A percentile compares a stretch with the other conserved stretches of the same genome.
phyloP scores from a whole-genome alignment of 2,113 vertebrate genomes.

The Ivindomyrus marchei region DNA sequence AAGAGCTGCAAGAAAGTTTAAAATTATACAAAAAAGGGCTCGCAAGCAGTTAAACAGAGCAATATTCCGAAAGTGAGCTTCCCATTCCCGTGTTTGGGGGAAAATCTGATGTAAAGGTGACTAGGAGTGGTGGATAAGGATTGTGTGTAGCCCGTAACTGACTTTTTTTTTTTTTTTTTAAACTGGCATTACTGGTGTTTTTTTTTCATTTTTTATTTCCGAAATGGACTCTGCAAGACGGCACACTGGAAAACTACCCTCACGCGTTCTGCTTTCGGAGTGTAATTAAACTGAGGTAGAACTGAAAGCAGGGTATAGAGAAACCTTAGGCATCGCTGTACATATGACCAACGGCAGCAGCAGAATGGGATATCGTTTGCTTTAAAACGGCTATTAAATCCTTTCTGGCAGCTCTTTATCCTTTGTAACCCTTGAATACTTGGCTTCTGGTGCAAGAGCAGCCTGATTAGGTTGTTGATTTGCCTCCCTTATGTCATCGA shows the following conservation, averaged over 20 bases:
- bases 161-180: constrained; percentile 33
- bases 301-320: constrained; percentile 58
- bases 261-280: constrained; percentile 54
- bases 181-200: no score
- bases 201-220: not conserved
- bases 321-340: constrained; percentile 20
- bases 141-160: constrained; percentile 31
- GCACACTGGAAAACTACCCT: constrained; percentile 38
- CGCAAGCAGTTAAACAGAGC: constrained; percentile 44
- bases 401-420: constrained; percentile 27
- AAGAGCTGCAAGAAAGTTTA: not conserved
- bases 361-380: not conserved
- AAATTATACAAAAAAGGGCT: constrained; percentile 44
- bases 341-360: constrained; percentile 16
- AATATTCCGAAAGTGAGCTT: constrained; percentile 43
- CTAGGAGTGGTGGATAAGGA: not conserved
- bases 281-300: constrained; percentile 74
- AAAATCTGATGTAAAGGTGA: not conserved
- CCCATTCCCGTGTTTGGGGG: constrained; percentile 10
- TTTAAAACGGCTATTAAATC: constrained; percentile 1
- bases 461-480: not conserved
- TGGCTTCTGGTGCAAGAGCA: not conserved
- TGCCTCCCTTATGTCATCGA: not conserved
- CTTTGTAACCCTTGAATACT: constrained; percentile 38
- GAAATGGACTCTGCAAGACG: constrained; percentile 50